phyloP scores from a whole-genome alignment of 1,140 invertebrate genomes.

The Oedothorax gibbosus region DNA sequence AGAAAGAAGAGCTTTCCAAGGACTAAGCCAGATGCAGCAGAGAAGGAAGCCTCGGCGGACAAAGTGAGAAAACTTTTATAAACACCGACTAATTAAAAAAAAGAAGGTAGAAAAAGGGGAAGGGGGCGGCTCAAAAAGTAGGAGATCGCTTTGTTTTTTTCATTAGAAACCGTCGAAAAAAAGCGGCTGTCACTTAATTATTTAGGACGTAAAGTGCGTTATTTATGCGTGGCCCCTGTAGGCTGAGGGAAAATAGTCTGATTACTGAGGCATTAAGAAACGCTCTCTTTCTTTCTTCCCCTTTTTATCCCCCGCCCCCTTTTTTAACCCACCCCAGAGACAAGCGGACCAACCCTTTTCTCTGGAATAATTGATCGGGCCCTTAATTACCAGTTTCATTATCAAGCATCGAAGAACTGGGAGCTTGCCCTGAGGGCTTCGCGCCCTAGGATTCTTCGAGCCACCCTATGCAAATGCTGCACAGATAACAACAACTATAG shows the following conservation, averaged over 20 bases:
- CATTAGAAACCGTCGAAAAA: constrained; percentile 57
- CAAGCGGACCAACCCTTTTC: constrained; percentile 60
- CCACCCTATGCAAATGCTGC: constrained; percentile 59
- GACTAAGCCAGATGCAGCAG: constrained; percentile 47
- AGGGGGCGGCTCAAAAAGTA: constrained; percentile 48
- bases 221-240: constrained; percentile 61
- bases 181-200: constrained; percentile 62
- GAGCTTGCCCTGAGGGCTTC: constrained; percentile 56
- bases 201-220: constrained; percentile 62
- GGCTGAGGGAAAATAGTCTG: constrained; percentile 60
- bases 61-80: constrained; percentile 61
- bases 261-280: constrained; percentile 62
- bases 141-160: constrained; percentile 62
- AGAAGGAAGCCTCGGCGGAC: constrained; percentile 49
- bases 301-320: constrained; percentile 52
- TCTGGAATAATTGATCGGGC: constrained; percentile 60
- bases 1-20: constrained; percentile 43
- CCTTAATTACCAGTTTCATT: constrained; percentile 62
- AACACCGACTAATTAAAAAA: constrained; percentile 62
- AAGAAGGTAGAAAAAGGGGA: constrained; percentile 55
- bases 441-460: constrained; percentile 34
- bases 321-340: constrained; percentile 54
- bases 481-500: constrained; percentile 57
- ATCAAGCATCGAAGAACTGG: constrained; percentile 62
- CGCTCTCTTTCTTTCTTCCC: constrained; percentile 52